Percentiles rank a stretch among this genome's conserved stretches.
Evolutionary conservation across 2,113 vertebrate genomes (phyloP).

Genomic region (Leptodactylus fuscus): DNA sequence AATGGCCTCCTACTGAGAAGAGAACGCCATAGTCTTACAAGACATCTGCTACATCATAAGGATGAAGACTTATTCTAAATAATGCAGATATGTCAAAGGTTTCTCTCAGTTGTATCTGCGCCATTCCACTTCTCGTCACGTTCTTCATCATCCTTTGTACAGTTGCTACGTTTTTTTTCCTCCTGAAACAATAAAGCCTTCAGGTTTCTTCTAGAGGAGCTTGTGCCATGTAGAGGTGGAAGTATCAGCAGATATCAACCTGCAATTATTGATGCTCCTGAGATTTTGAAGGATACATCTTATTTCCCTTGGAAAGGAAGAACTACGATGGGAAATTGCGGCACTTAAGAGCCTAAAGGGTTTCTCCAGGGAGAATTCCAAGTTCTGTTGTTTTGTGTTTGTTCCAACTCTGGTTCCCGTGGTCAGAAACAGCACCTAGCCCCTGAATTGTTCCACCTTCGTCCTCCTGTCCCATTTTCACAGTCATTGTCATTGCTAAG

Average conservation of each 20-base stretch:
- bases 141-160: not conserved
- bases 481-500: no score
- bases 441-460: no score
- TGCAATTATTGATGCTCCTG: constrained; percentile 7
- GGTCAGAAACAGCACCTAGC: no score
- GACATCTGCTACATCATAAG: constrained; percentile 20
- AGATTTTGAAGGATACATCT: not conserved
- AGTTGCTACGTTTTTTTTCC: not conserved
- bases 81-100: not conserved
- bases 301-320: not conserved
- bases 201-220: not conserved
- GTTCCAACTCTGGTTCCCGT: no score
- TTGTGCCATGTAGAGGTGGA: not conserved
- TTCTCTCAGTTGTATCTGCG: not conserved
- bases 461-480: no score
- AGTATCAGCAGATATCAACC: constrained; percentile 18
- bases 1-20: constrained; percentile 30
- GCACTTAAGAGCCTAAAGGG: not conserved
- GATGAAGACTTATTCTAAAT: not conserved
- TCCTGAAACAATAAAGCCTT: not conserved
- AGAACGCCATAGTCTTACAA: not conserved
- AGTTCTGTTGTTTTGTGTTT: no score
- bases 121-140: not conserved
- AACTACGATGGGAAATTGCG: not conserved
- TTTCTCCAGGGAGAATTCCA: no score